Conservation (phyloP, 2,797 vertebrate species). For the Champsocephalus gunnari region DNA sequence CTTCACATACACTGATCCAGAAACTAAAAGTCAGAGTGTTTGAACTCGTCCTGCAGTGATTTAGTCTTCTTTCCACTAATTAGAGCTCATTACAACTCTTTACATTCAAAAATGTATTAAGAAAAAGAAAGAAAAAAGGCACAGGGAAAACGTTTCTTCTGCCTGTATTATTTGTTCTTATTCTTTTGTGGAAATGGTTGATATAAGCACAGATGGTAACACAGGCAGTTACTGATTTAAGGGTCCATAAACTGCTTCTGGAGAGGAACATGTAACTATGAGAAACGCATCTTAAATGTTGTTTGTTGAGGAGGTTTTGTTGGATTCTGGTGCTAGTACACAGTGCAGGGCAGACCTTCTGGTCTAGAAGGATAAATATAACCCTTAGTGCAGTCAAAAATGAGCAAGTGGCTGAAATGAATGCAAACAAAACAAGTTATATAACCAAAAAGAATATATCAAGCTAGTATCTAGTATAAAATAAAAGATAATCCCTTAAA, state of each 20-base stretch:
- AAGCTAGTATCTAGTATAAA: not conserved
- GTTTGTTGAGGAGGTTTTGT: constrained; percentile 40
- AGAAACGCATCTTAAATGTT: constrained; percentile 36
- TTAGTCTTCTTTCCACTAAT: constrained; percentile 47
- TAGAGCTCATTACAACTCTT: constrained; percentile 33
- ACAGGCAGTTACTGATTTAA: constrained; percentile 27
- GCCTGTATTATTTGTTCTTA: not conserved
- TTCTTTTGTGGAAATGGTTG: constrained; percentile 22
- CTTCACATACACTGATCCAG: constrained; percentile 18
- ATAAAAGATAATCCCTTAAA: not conserved
- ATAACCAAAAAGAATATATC: not conserved
- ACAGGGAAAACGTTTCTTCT: not conserved
- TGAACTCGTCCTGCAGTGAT: constrained; percentile 40
- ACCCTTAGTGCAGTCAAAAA: constrained; percentile 2
- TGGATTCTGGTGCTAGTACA: constrained; percentile 17
- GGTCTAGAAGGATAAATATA: constrained; percentile 21
- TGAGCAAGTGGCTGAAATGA: not conserved
- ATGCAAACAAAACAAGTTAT: constrained; percentile 6
- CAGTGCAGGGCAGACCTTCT: constrained; percentile 5
- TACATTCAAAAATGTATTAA: constrained; percentile 5
- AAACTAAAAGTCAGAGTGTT: constrained; percentile 41
- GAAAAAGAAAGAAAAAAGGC: constrained; percentile 14
- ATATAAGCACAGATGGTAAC: constrained; percentile 46
- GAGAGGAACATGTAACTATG: constrained; percentile 24
- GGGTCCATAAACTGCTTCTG: constrained; percentile 18